A percentile compares a stretch with the other conserved stretches of the same genome.
phyloP scores from a whole-genome alignment of 2,113 vertebrate species.

The Archocentrus centrarchus region DNA sequence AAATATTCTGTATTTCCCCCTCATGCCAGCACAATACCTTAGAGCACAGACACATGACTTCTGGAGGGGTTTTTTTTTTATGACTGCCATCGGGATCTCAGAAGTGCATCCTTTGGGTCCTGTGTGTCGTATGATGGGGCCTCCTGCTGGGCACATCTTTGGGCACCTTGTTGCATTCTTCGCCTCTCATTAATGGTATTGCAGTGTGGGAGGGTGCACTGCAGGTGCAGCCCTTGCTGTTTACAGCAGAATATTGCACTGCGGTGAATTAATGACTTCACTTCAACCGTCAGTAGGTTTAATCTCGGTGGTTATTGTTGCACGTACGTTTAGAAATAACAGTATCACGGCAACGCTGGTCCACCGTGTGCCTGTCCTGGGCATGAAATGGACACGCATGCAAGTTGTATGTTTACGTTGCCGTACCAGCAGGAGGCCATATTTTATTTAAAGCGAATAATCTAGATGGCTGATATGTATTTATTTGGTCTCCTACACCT shows the following conservation, averaged over 20 bases:
- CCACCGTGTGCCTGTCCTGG: too few relatives aligned
- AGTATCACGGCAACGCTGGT: too few relatives aligned
- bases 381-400: too few relatives aligned
- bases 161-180: background rate
- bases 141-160: background rate
- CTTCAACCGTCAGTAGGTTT: background rate
- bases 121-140: background rate
- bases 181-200: background rate
- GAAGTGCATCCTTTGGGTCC: background rate
- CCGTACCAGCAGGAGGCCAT: too few relatives aligned
- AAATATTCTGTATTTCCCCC: background rate
- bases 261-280: background rate
- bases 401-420: too few relatives aligned
- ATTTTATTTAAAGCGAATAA: too few relatives aligned
- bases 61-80: background rate
- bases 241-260: background rate
- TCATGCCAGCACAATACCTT: background rate
- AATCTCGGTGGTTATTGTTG: background rate
- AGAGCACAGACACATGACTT: background rate
- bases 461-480: too few relatives aligned
- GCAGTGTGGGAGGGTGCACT: background rate
- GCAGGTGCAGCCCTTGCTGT: background rate
- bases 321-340: fast-evolving
- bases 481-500: too few relatives aligned
- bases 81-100: background rate